Base-by-base conservation (phyloP, 2,888 invertebrate species). In the Ophion slaviceki region DNA sequence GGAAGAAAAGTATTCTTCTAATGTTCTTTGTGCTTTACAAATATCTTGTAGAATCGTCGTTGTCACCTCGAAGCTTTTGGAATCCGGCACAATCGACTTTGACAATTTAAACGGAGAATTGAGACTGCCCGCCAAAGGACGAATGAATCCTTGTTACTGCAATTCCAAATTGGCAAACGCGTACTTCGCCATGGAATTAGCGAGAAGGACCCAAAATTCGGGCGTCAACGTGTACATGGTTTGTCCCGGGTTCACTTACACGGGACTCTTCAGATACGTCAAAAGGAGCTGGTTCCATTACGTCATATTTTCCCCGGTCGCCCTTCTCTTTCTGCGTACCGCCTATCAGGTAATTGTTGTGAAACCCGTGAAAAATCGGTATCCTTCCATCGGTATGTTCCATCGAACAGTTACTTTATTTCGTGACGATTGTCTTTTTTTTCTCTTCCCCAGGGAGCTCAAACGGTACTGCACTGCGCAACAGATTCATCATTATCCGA, bases 241-340 rank as follows among this genome's bases (percentile, higher is more conserved):
- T 86, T 97, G 97, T 90, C 98, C 98, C 0, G 98, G 97, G 8
- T 97, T 97, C 94, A 96, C 97, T 68, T 96, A 96, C 89, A 97
- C 97, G 0, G 96, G 96, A 86, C 94, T 98, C 71, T 97, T 97
- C 91, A 95, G 97, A 94, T 95, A 96, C 90, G 93, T 94, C 11
- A 93, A 93, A 71, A 91, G 95, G 62, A 96, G 95, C 91, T 97
- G 97, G 97, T 97, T 96, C 91, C 96, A 97, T 92, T 96, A 96
- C 90, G 93, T 97, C 45, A 86, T 97, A 4, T 95, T 97, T 93
- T 95, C 96, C 0, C 97, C 97, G 0, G 92, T 97, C 8, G 96
- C 96, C 7, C 94, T 97, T 59, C 92, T 97, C 53, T 97, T 96
- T 92, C 96, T 98, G 95, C 95, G 96, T 87, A 96, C 96, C 28